phyloP scores from a whole-genome alignment of 2,888 invertebrate genomes.

The Hydrotaea cyrtoneurina region DNA sequence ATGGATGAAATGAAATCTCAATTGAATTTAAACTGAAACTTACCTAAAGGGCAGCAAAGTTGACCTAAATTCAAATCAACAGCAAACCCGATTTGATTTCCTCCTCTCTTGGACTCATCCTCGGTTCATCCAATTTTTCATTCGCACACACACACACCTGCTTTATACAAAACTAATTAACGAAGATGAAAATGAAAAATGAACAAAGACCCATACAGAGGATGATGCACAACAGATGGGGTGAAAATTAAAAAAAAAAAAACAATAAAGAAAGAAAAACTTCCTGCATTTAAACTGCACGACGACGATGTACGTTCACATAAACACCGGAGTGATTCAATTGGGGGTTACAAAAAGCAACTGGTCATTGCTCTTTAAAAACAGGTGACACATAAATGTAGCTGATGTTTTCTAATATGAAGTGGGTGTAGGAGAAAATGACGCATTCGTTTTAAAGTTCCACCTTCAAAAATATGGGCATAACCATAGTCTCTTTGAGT shows the following conservation, averaged over 20 bases:
- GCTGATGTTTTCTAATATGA: no score
- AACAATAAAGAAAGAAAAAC: no score
- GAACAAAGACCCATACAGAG: background rate
- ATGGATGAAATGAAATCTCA: background rate
- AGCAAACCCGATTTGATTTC: background rate
- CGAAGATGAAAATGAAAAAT: slow-evolving; percentile 3
- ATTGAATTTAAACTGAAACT: background rate
- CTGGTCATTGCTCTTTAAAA: no score
- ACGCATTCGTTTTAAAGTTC: no score
- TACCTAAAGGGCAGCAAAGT: background rate
- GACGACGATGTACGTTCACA: no score
- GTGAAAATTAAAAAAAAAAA: background rate
- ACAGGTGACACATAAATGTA: no score
- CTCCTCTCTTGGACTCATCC: background rate
- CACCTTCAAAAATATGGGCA: no score
- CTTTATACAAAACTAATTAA: slow-evolving; percentile 18
- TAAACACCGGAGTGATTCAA: no score
- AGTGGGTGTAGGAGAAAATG: no score
- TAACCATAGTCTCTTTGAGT: no score
- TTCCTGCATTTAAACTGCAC: background rate
- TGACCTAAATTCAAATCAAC: background rate
- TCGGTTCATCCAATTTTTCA: background rate
- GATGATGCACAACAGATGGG: background rate
- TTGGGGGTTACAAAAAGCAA: no score
- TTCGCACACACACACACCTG: background rate